Base-by-base conservation (phyloP, 2,797 vertebrate genomes). In the Monodelphis domestica region DNA sequence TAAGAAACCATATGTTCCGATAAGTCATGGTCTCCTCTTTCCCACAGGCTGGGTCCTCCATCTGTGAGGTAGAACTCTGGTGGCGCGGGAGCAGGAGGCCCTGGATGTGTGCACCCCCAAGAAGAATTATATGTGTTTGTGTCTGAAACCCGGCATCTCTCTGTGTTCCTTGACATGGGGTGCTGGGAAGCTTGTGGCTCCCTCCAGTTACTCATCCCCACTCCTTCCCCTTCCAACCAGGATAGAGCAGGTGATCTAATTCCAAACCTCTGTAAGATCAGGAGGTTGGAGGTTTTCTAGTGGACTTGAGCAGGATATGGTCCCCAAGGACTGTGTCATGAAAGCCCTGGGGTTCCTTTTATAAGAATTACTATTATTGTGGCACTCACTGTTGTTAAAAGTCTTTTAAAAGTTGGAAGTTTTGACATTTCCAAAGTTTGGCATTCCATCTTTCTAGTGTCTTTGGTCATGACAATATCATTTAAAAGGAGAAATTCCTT, bases 1-100 rank as follows among this genome's bases (percentile, higher is more conserved):
- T 99, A 98, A 98, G 98, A 98, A 98, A 99, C 99, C 99, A 99
- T 99, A 99, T 99, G 99, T 99, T 98, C 98, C 98, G 97, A 99
- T 99, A 98, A 99, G 99, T 99, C 98, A 99, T 98, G 99, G 98
- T 99, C 97, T 99, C 98, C 98, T 98, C 98, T 99, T 99, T 99
- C 99, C 99, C 99, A 99, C 99, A 99, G 99, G 96, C 98, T 97
- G 98, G 96, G 95, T 98, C 97, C 96, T 98, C 98, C 98, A 98
- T 98, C 98, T 98, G 98, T 98, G 98, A 98, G 98, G 98, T 98
- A 98, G 98, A 97, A 95, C 97, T 15, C 51, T 0, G 95, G 98
- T 98, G 98, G 98, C 92, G 97, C 96, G 55, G 97, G 97, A 98
- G 93, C 0, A 52, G 70, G 90, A 93, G 96, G 96, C 94, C 97